Conservation (phyloP, 2,888 invertebrate genomes). For the Thereva nobilitata region DNA sequence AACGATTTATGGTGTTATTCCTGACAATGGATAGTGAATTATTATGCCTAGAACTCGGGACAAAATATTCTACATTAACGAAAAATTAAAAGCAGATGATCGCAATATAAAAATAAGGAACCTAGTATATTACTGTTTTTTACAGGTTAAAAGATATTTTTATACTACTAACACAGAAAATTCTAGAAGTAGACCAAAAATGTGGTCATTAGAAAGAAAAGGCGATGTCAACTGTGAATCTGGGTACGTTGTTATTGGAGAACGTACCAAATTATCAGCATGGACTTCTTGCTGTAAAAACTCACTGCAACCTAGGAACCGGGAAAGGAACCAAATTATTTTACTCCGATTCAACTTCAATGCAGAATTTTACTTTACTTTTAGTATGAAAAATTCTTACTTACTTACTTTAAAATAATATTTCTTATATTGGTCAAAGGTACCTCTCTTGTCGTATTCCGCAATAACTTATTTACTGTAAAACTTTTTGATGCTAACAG, state of each 20-base stretch:
- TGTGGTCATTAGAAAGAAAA: slow-evolving; percentile 83
- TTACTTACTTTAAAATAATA: no score
- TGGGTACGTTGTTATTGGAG: slow-evolving; percentile 87
- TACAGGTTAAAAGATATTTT: slow-evolving; percentile 74
- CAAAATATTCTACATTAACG: slow-evolving; percentile 65
- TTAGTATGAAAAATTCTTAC: no score
- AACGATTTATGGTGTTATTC: slow-evolving; percentile 82
- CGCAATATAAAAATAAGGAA: no score
- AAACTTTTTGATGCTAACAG: no score
- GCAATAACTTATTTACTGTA: no score
- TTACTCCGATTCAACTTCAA: neutral
- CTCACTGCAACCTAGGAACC: slow-evolving; percentile 78
- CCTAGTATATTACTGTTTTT: slow-evolving; percentile 10
- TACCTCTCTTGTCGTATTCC: no score
- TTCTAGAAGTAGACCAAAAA: slow-evolving; percentile 71
- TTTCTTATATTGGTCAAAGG: no score
- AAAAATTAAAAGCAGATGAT: slow-evolving; percentile 77
- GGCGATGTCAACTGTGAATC: slow-evolving; percentile 83
- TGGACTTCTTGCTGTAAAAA: slow-evolving; percentile 84
- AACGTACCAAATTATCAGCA: slow-evolving; percentile 83
- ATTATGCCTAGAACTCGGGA: slow-evolving; percentile 68
- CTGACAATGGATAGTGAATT: slow-evolving; percentile 79
- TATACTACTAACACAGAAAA: slow-evolving; percentile 84
- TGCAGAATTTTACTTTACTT: no score
- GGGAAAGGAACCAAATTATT: slow-evolving; percentile 56